These are phyloP conservation scores for Merops nubicus DNA, from an alignment of 2,113 vertebrate species.

Conservation along the genomic window DNA sequence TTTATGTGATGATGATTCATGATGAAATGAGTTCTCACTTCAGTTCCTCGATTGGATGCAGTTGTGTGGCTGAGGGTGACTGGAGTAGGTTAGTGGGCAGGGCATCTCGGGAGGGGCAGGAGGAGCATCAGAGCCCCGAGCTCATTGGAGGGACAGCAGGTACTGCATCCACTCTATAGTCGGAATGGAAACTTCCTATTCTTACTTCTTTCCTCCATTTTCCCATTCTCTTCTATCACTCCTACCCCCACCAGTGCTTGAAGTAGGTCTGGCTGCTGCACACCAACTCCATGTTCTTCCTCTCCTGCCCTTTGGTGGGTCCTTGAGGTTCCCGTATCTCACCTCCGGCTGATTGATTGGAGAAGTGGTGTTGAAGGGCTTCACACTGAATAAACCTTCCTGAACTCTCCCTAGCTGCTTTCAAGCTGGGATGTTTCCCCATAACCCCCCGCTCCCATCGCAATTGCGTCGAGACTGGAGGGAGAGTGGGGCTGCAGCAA, in stretches of 20 bases:
- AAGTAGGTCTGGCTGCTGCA: neutral
- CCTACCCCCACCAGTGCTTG: neutral
- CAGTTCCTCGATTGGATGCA: neutral
- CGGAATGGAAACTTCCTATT: neutral
- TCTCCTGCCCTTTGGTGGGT: neutral
- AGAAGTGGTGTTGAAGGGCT: neutral
- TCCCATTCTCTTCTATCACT: neutral
- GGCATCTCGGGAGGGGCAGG: neutral
- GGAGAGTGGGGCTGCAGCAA: neutral
- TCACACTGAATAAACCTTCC: neutral
- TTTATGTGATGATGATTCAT: neutral
- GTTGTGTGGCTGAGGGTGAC: neutral
- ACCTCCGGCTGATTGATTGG: neutral
- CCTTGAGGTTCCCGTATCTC: neutral
- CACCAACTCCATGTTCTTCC: neutral
- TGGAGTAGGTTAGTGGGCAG: neutral
- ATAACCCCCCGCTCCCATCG: neutral
- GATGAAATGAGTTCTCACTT: neutral
- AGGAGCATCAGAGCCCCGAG: neutral
- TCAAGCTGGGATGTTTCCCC: neutral
- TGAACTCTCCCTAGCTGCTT: neutral
- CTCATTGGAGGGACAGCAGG: neutral
- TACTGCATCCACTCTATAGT: neutral
- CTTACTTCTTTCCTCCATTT: neutral
- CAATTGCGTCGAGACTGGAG: neutral